These are phyloP conservation scores for Parnassius apollo DNA, from an alignment of 2,888 invertebrate species.

Conservation along the genomic window DNA sequence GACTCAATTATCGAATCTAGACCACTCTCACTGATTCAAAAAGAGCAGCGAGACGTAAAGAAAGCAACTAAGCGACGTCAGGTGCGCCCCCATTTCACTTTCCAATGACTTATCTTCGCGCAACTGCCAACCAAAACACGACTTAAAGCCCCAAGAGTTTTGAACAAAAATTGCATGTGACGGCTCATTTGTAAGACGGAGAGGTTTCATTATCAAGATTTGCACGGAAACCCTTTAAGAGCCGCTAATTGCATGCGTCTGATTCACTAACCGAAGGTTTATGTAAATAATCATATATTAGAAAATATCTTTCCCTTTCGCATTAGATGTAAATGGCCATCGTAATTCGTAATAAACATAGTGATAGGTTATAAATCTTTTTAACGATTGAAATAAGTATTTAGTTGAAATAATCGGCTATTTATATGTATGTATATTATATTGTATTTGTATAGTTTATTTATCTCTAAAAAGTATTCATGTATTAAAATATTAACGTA, in stretches of 20 bases:
- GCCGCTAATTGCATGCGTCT: conserved; percentile 65
- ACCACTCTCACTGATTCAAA: conserved; percentile 80
- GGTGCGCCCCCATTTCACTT: conserved; percentile 80
- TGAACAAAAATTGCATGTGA: conserved; percentile 36
- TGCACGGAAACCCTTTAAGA: conserved; percentile 72
- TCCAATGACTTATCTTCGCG: conserved; percentile 69
- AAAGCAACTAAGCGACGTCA: conserved; percentile 77
- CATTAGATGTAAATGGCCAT: conserved; percentile 13
- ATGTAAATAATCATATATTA: conserved; percentile 41
- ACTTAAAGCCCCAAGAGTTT: conserved; percentile 43
- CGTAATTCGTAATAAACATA: conserved; percentile 1
- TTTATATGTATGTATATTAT: too few relatives aligned
- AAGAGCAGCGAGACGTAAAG: conserved; percentile 74
- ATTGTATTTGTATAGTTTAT: too few relatives aligned
- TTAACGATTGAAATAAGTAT: neutral
- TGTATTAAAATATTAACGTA: too few relatives aligned
- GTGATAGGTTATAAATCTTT: neutral
- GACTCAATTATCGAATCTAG: conserved; percentile 77
- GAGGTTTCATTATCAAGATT: conserved; percentile 72
- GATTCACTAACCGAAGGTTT: conserved; percentile 58
- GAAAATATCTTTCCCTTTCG: conserved; percentile 30
- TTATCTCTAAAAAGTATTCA: too few relatives aligned
- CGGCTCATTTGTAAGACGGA: conserved; percentile 40
- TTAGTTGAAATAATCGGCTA: too few relatives aligned
- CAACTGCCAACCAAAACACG: conserved; percentile 41